Percentiles rank a stretch among this genome's conserved stretches.
Conservation (phyloP, 1,140 invertebrate genomes). For the Antheraea pernyi region DNA sequence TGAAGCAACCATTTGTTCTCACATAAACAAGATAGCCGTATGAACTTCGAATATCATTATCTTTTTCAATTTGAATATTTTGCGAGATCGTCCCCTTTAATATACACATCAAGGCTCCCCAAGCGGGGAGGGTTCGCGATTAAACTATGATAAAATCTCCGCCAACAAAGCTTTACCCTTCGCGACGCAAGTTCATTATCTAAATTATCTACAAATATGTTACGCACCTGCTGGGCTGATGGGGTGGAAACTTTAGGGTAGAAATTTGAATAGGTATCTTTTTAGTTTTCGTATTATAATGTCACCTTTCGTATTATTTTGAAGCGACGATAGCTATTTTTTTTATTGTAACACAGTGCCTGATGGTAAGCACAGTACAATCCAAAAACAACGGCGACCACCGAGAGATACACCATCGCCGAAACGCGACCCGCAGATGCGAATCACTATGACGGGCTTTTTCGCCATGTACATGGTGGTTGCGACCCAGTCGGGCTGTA, state of each 20-base stretch:
- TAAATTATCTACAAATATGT: slow-evolving; percentile 23
- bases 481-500: too few species aligned
- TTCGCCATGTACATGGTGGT: too few species aligned
- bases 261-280: neutral
- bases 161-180: slow-evolving; percentile 18
- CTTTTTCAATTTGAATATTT: neutral
- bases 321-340: too few species aligned
- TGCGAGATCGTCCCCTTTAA: neutral
- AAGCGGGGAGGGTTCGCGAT: slow-evolving; percentile 8
- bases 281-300: neutral
- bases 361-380: too few species aligned
- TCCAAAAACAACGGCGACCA: too few species aligned
- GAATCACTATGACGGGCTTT: too few species aligned
- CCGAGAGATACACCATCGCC: too few species aligned
- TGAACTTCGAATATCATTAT: neutral
- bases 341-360: too few species aligned
- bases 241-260: slow-evolving; percentile 6
- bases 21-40: neutral
- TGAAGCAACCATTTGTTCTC: neutral
- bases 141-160: slow-evolving; percentile 26
- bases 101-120: slow-evolving; percentile 2
- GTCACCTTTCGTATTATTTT: too few species aligned
- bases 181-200: slow-evolving; percentile 19
- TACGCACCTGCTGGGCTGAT: slow-evolving; percentile 21
- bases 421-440: too few species aligned